A percentile compares a stretch with the other conserved stretches of the same genome.
These are phyloP conservation scores for Hippoglossus stenolepis DNA, from an alignment of 2,113 vertebrate species.

Conservation along the genomic window DNA sequence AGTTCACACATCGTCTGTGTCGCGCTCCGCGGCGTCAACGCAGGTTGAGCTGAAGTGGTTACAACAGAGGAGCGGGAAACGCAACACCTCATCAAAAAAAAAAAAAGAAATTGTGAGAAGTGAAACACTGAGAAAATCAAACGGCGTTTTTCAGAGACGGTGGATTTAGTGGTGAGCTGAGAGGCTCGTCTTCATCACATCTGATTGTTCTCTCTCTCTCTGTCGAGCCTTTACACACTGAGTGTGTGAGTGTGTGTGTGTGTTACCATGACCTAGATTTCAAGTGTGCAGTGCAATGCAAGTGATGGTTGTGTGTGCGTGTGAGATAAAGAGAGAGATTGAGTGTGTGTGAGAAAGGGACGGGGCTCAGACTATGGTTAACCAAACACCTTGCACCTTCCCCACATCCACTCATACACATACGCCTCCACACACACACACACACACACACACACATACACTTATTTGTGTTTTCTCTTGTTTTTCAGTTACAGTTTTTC, in stretches of 20 bases:
- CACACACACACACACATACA: conserved; percentile 25
- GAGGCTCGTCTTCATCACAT: conserved; percentile 58
- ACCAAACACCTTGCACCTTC: conserved; percentile 45
- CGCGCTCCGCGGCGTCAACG: too few species aligned
- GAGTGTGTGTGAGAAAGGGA: conserved; percentile 13
- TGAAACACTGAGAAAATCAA: conserved; percentile 19
- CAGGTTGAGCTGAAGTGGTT: neutral
- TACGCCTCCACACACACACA: neutral
- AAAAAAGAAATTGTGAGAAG: neutral
- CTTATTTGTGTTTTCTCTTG: neutral
- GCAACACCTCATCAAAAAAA: conserved; percentile 6
- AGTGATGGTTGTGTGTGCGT: conserved; percentile 43
- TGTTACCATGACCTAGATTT: conserved; percentile 68
- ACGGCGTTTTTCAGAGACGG: neutral
- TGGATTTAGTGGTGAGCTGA: conserved; percentile 34
- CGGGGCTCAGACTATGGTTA: conserved; percentile 57
- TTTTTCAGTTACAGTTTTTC: too few species aligned
- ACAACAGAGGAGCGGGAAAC: neutral
- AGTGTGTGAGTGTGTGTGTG: neutral
- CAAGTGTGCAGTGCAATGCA: conserved; percentile 56
- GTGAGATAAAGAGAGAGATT: conserved; percentile 13
- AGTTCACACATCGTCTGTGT: neutral
- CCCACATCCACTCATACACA: conserved; percentile 26
- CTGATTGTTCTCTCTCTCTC: conserved; percentile 51
- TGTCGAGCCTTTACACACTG: too few species aligned